A percentile compares a stretch with the other conserved stretches of the same genome.
Conservation (phyloP, 2,888 invertebrate genomes). For the Megaustenia siamemsis region DNA sequence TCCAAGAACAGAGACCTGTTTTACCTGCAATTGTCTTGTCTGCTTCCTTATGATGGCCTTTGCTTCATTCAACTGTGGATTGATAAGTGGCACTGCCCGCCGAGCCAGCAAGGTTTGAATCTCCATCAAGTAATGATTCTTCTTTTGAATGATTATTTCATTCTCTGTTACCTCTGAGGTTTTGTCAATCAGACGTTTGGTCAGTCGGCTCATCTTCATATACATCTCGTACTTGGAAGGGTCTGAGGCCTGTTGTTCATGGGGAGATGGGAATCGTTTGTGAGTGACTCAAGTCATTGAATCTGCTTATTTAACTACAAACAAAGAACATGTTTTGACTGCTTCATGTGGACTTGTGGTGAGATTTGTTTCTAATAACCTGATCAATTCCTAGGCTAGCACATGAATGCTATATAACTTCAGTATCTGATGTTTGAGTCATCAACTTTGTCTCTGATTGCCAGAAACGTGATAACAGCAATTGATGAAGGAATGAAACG, state of each 20-base stretch:
- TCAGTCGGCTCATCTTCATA: constrained; percentile 25
- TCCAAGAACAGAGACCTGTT: too few species aligned
- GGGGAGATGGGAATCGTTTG: background rate
- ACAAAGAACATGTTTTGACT: too few species aligned
- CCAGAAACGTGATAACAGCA: too few species aligned
- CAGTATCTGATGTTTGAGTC: too few species aligned
- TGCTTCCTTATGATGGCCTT: constrained; percentile 35
- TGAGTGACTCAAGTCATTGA: too few species aligned
- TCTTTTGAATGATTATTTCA: constrained; percentile 33
- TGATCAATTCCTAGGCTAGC: too few species aligned
- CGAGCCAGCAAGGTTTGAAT: constrained; percentile 26
- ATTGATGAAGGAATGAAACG: too few species aligned
- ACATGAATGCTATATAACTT: too few species aligned
- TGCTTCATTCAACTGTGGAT: constrained; percentile 11
- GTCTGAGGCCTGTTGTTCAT: constrained; percentile 31
- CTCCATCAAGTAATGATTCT: constrained; percentile 29
- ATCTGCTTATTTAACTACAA: too few species aligned
- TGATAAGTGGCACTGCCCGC: background rate
- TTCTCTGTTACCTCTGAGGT: constrained; percentile 39
- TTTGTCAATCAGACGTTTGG: constrained; percentile 37
- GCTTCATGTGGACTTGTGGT: too few species aligned
- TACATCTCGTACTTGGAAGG: constrained; percentile 44
- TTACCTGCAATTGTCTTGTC: constrained; percentile 30
- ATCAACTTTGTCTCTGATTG: too few species aligned
- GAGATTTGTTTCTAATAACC: too few species aligned